phyloP scores from a whole-genome alignment of 2,113 vertebrate genomes.

The Grus americana region DNA sequence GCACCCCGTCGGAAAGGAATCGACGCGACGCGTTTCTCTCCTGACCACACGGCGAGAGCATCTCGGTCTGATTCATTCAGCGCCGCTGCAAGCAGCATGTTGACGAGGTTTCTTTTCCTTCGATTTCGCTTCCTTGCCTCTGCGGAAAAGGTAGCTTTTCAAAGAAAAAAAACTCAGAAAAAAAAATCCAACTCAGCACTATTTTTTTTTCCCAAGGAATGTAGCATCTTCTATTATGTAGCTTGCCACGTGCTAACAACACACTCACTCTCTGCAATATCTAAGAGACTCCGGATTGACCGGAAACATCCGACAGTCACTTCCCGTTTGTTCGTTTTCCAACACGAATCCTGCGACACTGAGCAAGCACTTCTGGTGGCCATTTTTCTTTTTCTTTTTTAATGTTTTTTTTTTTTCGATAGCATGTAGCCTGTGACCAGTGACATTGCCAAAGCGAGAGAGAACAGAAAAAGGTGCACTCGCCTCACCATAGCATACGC shows the following conservation, averaged over 20 bases:
- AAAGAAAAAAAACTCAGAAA: neutral
- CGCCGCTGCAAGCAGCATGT: neutral
- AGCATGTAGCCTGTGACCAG: conserved; percentile 22
- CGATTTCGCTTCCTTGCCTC: neutral
- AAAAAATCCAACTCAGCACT: conserved; percentile 33
- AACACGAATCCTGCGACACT: neutral
- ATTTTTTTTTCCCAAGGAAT: conserved; percentile 60
- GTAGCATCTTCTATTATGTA: conserved; percentile 74
- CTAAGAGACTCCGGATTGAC: neutral
- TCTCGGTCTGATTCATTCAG: neutral
- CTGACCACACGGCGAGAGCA: neutral
- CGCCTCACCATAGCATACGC: neutral
- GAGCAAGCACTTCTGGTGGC: neutral
- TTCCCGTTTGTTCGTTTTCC: neutral
- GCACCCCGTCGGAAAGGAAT: neutral
- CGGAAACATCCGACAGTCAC: neutral
- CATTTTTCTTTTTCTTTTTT: neutral
- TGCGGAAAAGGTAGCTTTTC: neutral
- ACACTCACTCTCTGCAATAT: conserved; percentile 58
- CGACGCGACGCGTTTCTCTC: neutral
- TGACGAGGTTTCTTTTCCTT: neutral
- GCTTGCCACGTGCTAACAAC: conserved; percentile 50
- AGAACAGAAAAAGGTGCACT: neutral
- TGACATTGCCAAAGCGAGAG: conserved; percentile 36
- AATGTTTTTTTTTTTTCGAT: neutral